Evolutionary conservation across 2,797 vertebrate genomes (phyloP).

Genomic region (Enteromius argenteus): DNA sequence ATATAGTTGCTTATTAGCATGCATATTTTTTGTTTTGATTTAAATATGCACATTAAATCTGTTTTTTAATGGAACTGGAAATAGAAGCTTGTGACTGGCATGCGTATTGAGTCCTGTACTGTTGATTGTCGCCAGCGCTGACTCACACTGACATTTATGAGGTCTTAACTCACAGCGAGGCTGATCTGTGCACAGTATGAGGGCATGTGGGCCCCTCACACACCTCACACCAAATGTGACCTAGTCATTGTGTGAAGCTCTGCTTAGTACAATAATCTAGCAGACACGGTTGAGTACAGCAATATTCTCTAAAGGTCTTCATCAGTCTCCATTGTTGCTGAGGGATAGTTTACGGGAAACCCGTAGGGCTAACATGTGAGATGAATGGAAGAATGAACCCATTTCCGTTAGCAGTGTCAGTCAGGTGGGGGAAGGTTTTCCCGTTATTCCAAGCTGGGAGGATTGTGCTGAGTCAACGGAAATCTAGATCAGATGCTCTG

Average conservation of each 20-base stretch:
- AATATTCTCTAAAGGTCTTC: slow-evolving; percentile 3
- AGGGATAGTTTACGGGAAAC: neutral
- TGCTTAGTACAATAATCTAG: neutral
- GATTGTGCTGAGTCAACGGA: slow-evolving; percentile 55
- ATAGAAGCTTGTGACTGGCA: neutral
- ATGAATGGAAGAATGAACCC: neutral
- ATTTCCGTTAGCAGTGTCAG: neutral
- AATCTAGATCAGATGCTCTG: slow-evolving; percentile 2
- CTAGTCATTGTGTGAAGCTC: slow-evolving; percentile 4
- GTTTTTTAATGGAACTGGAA: neutral
- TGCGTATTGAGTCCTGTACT: slow-evolving; percentile 10
- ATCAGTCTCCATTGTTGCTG: neutral
- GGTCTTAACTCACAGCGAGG: slow-evolving; percentile 2
- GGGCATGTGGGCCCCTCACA: slow-evolving; percentile 16
- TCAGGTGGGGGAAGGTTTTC: neutral
- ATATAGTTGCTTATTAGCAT: no score
- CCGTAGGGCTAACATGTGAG: neutral
- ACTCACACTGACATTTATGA: slow-evolving; percentile 6
- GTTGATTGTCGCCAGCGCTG: neutral
- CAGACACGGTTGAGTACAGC: neutral
- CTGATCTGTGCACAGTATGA: slow-evolving; percentile 24
- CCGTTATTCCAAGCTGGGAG: slow-evolving; percentile 8
- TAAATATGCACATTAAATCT: neutral
- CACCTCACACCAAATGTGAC: neutral
- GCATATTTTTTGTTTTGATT: neutral